These are phyloP conservation scores for Pseudonaja textilis DNA, from an alignment of 2,113 vertebrate genomes.

Conservation along the genomic window DNA sequence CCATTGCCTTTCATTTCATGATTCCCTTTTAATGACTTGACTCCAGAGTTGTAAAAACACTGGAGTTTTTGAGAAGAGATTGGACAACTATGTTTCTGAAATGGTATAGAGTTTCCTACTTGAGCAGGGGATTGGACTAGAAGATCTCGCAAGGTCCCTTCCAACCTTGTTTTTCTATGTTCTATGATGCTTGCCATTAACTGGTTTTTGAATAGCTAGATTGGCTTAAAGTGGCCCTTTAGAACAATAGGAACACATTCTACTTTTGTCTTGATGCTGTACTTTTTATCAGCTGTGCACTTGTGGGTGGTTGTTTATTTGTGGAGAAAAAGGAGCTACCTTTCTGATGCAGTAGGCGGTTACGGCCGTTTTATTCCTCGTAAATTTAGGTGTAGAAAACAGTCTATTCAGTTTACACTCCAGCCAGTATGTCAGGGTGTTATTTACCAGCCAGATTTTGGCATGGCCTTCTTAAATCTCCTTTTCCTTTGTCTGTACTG, in stretches of 20 bases:
- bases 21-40: neutral
- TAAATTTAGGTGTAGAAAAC: neutral
- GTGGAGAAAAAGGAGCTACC: neutral
- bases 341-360: neutral
- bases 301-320: neutral
- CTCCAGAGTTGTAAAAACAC: too few relatives aligned
- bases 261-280: neutral
- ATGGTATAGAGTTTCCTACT: too few relatives aligned
- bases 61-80: too few relatives aligned
- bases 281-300: neutral
- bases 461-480: neutral
- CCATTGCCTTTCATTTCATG: neutral
- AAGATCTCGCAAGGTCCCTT: too few relatives aligned
- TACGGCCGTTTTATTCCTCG: neutral
- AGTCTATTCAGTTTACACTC: neutral
- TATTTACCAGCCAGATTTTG: neutral
- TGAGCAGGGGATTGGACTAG: too few relatives aligned
- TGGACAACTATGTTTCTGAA: too few relatives aligned
- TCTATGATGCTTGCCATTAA: neutral
- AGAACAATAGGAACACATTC: neutral
- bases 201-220: neutral
- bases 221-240: neutral
- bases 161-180: too few relatives aligned
- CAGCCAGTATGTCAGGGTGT: neutral
- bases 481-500: neutral